Base-by-base conservation (phyloP, 1,140 invertebrate species). In the Drosophila kikkawai region DNA sequence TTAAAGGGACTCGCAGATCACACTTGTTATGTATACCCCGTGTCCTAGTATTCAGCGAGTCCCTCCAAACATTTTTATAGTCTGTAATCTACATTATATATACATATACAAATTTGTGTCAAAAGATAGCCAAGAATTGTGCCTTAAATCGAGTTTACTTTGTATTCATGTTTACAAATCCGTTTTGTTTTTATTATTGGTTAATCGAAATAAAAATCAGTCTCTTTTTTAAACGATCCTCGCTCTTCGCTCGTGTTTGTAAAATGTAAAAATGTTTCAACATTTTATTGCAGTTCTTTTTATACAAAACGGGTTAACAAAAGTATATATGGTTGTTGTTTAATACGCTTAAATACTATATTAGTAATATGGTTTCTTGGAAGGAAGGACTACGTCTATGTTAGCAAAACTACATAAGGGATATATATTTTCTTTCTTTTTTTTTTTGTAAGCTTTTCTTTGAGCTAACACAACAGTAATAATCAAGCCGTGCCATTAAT, bases 171-270 rank as follows among this genome's bases (percentile, higher is more conserved):
- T 57, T 57, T 69, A 71, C 65, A 67, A 67, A 64, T 64, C 7
- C 32, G 34, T 64, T 47, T 64, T 64, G 59, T 67, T 65, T 56
- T 41, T 53, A 70, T 44, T 70, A 67, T 44, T 70, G 47, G 64
- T 68, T 67, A 55, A 55, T 39, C 67, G n/a, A 53, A 70, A 56
- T 68, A 68, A 39, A 69, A 68, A 41, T 22, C 19, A 15, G 39
- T 26, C 26, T 39, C 34, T 68, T 99, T 98, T 55, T 67, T 63
- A 59, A 13, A 8, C 15, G 17, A 17, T 7, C 15, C 9, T n/a
- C 22, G 17, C 4, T 15, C 15, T 3, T 15, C 19, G 7, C 17
- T 13, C 1, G 36, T 59, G n/a, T 29, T 45, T 36, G 0, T 32
- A 36, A 13, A n/a, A 19, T 13, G 34, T 67, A 17, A 22, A 48